These are phyloP conservation scores for Parelbella ahira DNA, from an alignment of 2,888 invertebrate species.

Conservation along the genomic window DNA sequence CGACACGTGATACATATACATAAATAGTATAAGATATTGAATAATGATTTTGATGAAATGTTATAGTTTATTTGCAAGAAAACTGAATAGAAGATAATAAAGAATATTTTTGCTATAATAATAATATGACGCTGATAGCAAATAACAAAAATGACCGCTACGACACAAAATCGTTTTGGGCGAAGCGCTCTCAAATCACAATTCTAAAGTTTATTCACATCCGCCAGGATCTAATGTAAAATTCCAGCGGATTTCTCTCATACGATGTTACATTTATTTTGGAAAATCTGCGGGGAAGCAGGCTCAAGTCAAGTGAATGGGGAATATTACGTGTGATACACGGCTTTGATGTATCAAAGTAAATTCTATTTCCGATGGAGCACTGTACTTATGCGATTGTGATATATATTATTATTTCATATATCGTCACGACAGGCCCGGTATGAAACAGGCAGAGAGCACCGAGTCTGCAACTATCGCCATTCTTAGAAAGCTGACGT, in stretches of 20 bases:
- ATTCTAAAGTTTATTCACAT: conserved; percentile 30
- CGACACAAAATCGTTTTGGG: conserved; percentile 28
- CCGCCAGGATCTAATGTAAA: conserved; percentile 24
- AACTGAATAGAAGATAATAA: no score
- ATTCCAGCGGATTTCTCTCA: conserved; percentile 28
- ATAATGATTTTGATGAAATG: no score
- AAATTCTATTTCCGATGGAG: conserved; percentile 42
- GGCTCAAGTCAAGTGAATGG: conserved; percentile 38
- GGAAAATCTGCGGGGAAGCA: conserved; percentile 30
- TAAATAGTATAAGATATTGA: no score
- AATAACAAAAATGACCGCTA: conserved; percentile 5
- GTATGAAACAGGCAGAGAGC: no score
- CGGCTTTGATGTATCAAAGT: conserved; percentile 49
- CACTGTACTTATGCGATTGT: conserved; percentile 22
- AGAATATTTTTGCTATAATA: not conserved
- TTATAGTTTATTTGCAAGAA: no score
- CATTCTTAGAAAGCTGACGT: no score
- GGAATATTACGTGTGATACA: conserved; percentile 37
- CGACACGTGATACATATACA: no score
- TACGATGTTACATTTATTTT: conserved; percentile 34
- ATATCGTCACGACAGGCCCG: no score
- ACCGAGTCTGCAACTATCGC: no score
- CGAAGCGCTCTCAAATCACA: conserved; percentile 29
- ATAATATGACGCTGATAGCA: conserved; percentile 1
- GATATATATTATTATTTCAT: conserved; percentile 22